A percentile compares a stretch with the other conserved stretches of the same genome.
Conservation (phyloP, 2,113 vertebrate species). For the Physeter macrocephalus region DNA sequence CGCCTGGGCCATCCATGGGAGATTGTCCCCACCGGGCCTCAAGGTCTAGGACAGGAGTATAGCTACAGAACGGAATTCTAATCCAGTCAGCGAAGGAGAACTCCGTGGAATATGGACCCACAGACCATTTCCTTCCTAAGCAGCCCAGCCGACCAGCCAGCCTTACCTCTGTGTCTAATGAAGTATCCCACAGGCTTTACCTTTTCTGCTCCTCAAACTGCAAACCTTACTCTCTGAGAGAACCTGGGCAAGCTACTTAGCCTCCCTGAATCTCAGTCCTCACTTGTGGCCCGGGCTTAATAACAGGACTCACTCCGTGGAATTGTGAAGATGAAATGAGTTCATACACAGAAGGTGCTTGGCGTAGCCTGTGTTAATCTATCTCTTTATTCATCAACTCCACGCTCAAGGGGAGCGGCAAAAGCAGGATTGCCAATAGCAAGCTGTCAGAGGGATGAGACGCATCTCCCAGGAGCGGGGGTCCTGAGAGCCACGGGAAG, state of each 20-base stretch:
- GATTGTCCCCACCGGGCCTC: accelerated
- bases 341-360: background rate
- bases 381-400: background rate
- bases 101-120: background rate
- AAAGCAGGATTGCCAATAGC: background rate
- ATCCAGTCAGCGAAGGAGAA: background rate
- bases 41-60: background rate
- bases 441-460: background rate
- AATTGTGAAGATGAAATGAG: background rate
- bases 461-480: background rate
- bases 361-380: accelerated
- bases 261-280: background rate
- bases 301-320: background rate
- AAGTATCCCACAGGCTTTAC: too few relatives aligned
- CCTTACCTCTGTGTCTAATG: background rate
- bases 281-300: background rate
- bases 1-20: accelerated
- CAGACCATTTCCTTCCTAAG: background rate
- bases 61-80: background rate
- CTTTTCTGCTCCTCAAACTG: background rate
- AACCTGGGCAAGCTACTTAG: background rate
- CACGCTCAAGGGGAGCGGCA: background rate
- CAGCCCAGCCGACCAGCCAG: background rate
- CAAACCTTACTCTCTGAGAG: background rate
- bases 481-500: background rate